A percentile compares a stretch with the other conserved stretches of the same genome.
phyloP scores from a whole-genome alignment of 2,888 invertebrate species.

The Caenorhabditis sp. region DNA sequence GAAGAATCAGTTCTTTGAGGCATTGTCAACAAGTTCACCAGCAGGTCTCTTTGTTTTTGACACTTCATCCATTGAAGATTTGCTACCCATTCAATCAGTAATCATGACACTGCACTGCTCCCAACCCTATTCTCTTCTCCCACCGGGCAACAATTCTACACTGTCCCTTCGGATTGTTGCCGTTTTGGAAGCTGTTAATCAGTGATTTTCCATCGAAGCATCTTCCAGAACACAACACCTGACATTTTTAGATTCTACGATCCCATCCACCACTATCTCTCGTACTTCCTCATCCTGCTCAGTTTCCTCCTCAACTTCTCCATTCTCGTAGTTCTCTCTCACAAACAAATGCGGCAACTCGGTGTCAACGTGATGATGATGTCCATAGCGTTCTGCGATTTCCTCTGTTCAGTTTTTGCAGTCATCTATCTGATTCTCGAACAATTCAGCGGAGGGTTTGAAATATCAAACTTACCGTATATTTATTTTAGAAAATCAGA shows the following conservation, averaged over 20 bases:
- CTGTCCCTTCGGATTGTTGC: neutral
- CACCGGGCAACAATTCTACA: slow-evolving; percentile 14
- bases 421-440: slow-evolving; percentile 3
- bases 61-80: neutral
- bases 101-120: neutral
- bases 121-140: slow-evolving; percentile 9
- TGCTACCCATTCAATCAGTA: neutral
- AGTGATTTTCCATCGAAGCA: neutral
- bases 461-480: too few species aligned
- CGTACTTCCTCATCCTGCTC: slow-evolving; percentile 2
- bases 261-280: slow-evolving; percentile 17
- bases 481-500: neutral
- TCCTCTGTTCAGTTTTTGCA: slow-evolving; percentile 21
- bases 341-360: slow-evolving; percentile 23
- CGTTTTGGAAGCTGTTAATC: neutral
- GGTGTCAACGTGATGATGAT: slow-evolving; percentile 50
- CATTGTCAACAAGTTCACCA: neutral
- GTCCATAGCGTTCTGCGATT: slow-evolving; percentile 47
- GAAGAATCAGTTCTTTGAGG: too few species aligned
- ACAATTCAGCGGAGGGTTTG: neutral
- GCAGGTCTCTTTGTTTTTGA: neutral
- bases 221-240: too few species aligned
- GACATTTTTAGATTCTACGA: slow-evolving; percentile 13
- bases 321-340: slow-evolving; percentile 24
- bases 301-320: slow-evolving; percentile 18